A percentile compares a stretch with the other conserved stretches of the same genome.
phyloP scores from a whole-genome alignment of 2,888 invertebrate species.

The Pediacus dermestoides region DNA sequence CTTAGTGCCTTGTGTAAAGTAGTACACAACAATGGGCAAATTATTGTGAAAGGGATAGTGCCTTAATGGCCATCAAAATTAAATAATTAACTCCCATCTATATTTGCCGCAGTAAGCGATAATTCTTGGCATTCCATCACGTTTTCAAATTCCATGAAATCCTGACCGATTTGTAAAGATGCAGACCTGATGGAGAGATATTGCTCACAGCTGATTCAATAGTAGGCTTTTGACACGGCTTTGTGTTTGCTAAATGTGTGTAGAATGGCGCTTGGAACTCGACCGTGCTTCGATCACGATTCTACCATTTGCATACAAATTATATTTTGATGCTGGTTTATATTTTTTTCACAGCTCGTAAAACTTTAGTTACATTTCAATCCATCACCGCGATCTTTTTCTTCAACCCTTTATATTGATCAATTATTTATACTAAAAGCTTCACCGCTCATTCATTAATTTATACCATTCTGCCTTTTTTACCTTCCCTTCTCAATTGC shows the following conservation, averaged over 20 bases:
- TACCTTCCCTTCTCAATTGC: too few species aligned
- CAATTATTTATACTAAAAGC: too few species aligned
- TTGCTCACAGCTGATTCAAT: slow-evolving; percentile 29
- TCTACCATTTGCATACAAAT: slow-evolving; percentile 34
- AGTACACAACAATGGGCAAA: too few species aligned
- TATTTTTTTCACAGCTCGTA: slow-evolving; percentile 22
- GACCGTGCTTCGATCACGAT: slow-evolving; percentile 29
- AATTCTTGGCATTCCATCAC: too few species aligned
- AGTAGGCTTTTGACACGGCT: slow-evolving; percentile 29
- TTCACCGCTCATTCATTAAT: too few species aligned
- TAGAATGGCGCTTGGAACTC: slow-evolving; percentile 27
- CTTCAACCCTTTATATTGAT: not conserved
- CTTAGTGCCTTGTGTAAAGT: too few species aligned
- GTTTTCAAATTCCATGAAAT: slow-evolving; percentile 6
- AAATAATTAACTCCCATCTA: too few species aligned
- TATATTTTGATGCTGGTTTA: slow-evolving; percentile 29
- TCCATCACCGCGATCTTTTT: slow-evolving; percentile 1
- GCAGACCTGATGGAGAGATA: slow-evolving; percentile 19
- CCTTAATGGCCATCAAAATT: too few species aligned
- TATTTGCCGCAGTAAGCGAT: too few species aligned
- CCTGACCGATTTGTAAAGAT: slow-evolving; percentile 18
- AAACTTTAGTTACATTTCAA: slow-evolving; percentile 8
- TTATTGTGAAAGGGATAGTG: too few species aligned
- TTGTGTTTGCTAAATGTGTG: slow-evolving; percentile 34
- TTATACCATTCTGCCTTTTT: too few species aligned